Percentiles rank a stretch among this genome's conserved stretches.
These are phyloP conservation scores for Nasua narica DNA, from an alignment of 2,797 vertebrate species.

Conservation along the genomic window DNA sequence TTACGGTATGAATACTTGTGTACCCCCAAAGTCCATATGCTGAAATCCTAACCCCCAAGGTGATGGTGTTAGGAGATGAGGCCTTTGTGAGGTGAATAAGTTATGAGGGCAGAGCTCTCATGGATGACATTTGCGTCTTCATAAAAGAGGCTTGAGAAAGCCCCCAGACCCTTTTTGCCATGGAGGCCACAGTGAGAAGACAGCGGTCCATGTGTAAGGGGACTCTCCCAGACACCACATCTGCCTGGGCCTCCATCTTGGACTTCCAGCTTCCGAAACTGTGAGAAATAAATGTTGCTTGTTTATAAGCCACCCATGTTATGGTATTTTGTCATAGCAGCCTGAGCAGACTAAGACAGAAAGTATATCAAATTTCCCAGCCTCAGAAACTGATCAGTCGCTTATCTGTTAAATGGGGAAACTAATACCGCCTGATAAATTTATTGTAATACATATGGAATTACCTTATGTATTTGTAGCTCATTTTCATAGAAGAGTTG, in stretches of 20 bases:
- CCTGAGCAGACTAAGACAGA: background rate
- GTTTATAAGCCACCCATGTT: background rate
- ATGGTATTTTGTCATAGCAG: background rate
- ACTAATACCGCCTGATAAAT: background rate
- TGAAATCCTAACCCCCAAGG: background rate
- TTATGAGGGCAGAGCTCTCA: background rate
- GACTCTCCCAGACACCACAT: background rate
- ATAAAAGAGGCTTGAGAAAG: background rate
- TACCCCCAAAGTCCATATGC: background rate
- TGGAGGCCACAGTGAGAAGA: background rate
- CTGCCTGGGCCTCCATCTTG: background rate
- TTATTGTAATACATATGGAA: background rate
- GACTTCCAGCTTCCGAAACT: background rate
- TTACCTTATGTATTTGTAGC: background rate
- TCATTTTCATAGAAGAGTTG: background rate
- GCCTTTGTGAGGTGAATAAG: background rate
- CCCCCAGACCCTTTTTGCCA: background rate
- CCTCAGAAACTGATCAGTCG: background rate
- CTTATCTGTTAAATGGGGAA: background rate
- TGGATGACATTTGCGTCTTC: background rate
- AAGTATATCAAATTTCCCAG: background rate
- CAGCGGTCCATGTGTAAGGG: background rate
- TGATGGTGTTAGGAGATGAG: background rate
- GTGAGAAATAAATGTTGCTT: background rate
- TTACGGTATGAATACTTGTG: background rate